A percentile compares a stretch with the other conserved stretches of the same genome.
Evolutionary conservation across 2,113 vertebrate genomes (phyloP).

Genomic region (Brienomyrus brachyistius): DNA sequence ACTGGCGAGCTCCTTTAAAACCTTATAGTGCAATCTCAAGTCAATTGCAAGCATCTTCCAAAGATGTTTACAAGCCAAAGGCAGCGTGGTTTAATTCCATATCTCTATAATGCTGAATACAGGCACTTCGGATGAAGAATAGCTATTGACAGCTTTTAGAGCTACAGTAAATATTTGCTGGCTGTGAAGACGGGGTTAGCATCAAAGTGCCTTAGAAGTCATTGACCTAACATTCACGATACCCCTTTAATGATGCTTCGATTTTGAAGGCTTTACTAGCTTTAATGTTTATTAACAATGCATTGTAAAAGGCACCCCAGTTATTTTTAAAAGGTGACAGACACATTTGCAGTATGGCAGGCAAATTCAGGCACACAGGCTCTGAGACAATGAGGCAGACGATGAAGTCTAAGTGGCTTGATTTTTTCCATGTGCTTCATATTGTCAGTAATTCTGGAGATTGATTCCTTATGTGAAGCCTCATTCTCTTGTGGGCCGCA

Average conservation of each 20-base stretch:
- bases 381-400: background rate
- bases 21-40: background rate
- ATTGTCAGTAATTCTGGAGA: background rate
- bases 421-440: background rate
- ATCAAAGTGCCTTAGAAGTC: background rate
- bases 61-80: background rate
- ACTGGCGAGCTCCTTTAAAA: background rate
- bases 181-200: background rate
- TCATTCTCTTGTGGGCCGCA: background rate
- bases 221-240: background rate
- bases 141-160: background rate
- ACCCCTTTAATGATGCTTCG: background rate
- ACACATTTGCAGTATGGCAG: background rate
- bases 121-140: conserved; percentile 1
- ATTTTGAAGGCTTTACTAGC: background rate
- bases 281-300: background rate
- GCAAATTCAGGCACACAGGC: background rate
- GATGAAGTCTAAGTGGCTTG: background rate
- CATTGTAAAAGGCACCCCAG: background rate
- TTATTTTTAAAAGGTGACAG: background rate
- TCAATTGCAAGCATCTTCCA: background rate
- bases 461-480: background rate
- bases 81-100: background rate
- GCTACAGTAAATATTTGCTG: background rate
- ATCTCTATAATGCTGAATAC: background rate